Percentiles rank a stretch among this genome's conserved stretches.
phyloP scores from a whole-genome alignment of 1,140 invertebrate genomes.

The Chironomus tepperi region DNA sequence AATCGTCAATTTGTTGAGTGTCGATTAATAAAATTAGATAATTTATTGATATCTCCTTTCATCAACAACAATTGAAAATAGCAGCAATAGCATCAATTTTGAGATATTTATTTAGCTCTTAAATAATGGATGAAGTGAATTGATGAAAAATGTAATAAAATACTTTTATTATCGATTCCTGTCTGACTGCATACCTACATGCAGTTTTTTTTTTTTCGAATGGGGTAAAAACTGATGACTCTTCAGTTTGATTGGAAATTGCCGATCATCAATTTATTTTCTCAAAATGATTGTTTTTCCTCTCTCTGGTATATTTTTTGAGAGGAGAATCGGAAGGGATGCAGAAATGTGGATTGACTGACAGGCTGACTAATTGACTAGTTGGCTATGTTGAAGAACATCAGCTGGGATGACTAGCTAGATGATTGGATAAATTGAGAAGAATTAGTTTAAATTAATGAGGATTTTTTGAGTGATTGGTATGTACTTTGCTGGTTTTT shows the following conservation, averaged over 20 bases:
- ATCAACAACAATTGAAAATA: background rate
- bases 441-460: no score
- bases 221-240: background rate
- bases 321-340: background rate
- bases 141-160: background rate
- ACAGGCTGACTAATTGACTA: no score
- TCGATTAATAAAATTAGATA: slow-evolving; percentile 15
- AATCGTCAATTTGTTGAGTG: background rate
- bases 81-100: background rate
- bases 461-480: no score
- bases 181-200: no score
- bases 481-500: no score
- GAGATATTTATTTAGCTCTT: background rate
- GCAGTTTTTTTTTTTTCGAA: background rate
- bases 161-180: background rate
- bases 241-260: background rate
- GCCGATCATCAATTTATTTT: background rate
- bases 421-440: no score
- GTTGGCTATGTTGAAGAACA: no score
- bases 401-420: no score
- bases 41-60: background rate
- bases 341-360: background rate
- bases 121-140: background rate
- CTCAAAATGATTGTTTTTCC: no score
- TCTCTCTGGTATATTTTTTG: background rate